Evolutionary conservation across 1,140 invertebrate genomes (phyloP).

Genomic region (Cryptotermes secundus): DNA sequence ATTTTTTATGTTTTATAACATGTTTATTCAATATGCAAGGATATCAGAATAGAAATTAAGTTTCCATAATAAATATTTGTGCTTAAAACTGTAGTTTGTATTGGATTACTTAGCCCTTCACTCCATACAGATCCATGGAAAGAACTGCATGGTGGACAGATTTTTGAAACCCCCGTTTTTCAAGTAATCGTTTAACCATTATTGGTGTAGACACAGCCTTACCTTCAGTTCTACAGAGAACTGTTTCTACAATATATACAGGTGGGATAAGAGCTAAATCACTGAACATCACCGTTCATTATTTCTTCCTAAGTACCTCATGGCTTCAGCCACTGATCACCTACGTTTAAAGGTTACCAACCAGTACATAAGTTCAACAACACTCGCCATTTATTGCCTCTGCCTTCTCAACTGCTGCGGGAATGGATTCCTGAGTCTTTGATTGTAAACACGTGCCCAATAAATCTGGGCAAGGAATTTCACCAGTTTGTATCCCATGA

Average conservation of each 20-base stretch:
- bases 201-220: slow-evolving; percentile 27
- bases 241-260: background rate
- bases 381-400: slow-evolving; percentile 27
- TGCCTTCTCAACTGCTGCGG: slow-evolving; percentile 64
- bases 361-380: background rate
- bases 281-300: background rate
- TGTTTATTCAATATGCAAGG: background rate
- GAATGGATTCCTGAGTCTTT: slow-evolving; percentile 80
- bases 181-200: slow-evolving; percentile 18
- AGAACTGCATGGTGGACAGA: background rate
- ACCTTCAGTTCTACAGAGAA: background rate
- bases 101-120: background rate
- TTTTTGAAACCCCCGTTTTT: background rate
- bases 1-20: background rate
- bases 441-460: slow-evolving; percentile 69
- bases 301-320: background rate
- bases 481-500: slow-evolving; percentile 70
- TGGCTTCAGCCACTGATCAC: background rate
- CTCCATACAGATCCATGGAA: background rate
- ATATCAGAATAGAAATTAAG: background rate
- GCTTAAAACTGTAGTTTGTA: background rate
- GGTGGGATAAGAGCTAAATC: background rate
- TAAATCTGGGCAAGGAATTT: slow-evolving; percentile 70
- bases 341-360: background rate
- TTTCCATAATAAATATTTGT: too few relatives aligned